Base-by-base conservation (phyloP, 2,113 vertebrate genomes). In the Orycteropus afer region DNA sequence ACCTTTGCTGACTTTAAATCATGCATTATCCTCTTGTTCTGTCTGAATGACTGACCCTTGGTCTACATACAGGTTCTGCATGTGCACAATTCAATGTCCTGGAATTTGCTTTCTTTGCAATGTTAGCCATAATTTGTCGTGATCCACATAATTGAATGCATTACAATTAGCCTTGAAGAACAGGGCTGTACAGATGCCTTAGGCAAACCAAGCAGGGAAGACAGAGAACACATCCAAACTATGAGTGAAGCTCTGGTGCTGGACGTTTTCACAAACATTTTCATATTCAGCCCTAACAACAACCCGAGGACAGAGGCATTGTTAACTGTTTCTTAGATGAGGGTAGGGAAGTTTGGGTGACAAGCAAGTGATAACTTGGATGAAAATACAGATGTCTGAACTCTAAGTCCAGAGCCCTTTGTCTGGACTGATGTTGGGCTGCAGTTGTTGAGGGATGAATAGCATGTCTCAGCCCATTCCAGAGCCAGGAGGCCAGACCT, bases 281-380 rank as follows among this genome's bases (percentile, higher is more conserved):
- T 40, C 23, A 0, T 29, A 4, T 51, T 40, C 15, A 25, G 14
- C n/a, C 34, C 18, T 73, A 15, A 7, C 4, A 0, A 8, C 13
- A 65, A 65, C 42, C 22, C 2, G 29, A 34, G 34, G 51, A 90
- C 15, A 69, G 59, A 90, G 77, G 34, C 49, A 2, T 9, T 25
- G 0, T 3, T 69, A 79, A 49, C 61, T 37, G 53, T 9, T 34
- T 85, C 32, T 5, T 10, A 3, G 10, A 45, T 1, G 4, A 69
- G 23, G 29, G 65, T 12, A 34, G 45, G 61, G 57, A 47, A 13
- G 17, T 76, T 59, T 13, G 73, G 45, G 37, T 12, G 32, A 34
- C 45, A 40, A 40, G 14, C 23, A 83, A 65, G 14, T 25, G 51
- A 49, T 29, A 49, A 49, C 18, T 14, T 82, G 65, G 34, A 47